Evolutionary conservation across 1,140 invertebrate species (phyloP), one percentile per base, ranked within the genome.

Genomic region (Dinothrombium tinctorium): DNA sequence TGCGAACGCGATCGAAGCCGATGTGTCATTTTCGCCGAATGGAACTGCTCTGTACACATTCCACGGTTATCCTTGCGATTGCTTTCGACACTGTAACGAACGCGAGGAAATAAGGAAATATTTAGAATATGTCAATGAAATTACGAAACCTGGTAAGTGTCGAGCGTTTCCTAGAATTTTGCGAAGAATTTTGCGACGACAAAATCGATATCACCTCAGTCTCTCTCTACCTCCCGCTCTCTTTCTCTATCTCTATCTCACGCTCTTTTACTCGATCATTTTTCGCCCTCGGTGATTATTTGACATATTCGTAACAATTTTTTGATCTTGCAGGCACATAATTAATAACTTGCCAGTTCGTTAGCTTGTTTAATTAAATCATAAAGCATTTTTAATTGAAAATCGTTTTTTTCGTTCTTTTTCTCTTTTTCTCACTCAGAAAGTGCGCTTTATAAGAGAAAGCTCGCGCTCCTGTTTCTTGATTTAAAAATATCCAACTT

Each of bases 31-130:
- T 33, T 35, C 45, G 12, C 22, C 7, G 0, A 47, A 53, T 25
- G 52, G 52, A 8, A 40, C 44, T 9, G 41, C 50, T 2, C 36
- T 44, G 8, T 42, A 31, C 8, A 40, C 31, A 23, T 53, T 45
- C 25, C 52, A 53, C 38, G 52, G 52, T n/a, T 36, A 39, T 23
- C 51, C 52, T 1, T 53, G 52, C 20, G 52, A 53, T 40, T 53
- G 52, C 32, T 38, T 38, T 19, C 22, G 37, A 24, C 22, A 38
- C n/a, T 53, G 51, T 33, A 42, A 23, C 15, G 29, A 47, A 36
- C 40, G 49, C 11, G 50, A 49, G 38, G 31, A 40, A 15, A 28
- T 53, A 17, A 33, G 35, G 9, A 29, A 31, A 9, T 52, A 40
- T 33, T 17, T 53, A 7, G 19, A 47, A 17, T 42, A 51, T 39